Evolutionary conservation across 2,113 vertebrate species (phyloP), one percentile per base, ranked within the genome.

Genomic region (Paramisgurnus dabryanus): DNA sequence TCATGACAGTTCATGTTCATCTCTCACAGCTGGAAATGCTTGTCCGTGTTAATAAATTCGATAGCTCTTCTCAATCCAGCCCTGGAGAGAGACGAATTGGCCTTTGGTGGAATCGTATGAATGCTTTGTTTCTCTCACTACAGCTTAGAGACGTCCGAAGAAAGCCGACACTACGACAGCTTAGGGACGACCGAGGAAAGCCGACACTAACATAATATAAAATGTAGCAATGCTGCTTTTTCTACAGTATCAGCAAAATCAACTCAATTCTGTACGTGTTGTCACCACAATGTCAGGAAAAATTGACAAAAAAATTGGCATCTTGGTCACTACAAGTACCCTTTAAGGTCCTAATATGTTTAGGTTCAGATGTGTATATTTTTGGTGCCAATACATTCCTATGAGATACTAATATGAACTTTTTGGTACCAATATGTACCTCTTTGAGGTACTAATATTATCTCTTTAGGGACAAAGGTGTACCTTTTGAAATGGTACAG

Each of bases 31-130:
- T 80, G 65, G 73, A 74, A 72, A 22, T 58, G 76, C 34, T 80
- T 78, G 81, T 18, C 34, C 60, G 73, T 69, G 71, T 79, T 77
- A 80, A 71, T 83, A 83, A 72, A 77, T 76, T 43, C 41, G 40
- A 34, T 12, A 18, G 12, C 49, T 27, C 79, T 49, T 76, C 84
- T 76, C 50, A 82, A 69, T 66, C 63, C 60, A 80, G 27, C 65
- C 71, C 83, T n/a, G 64, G 67, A 81, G 80, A 78, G 67, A 68
- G 58, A 78, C 45, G 68, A 4, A 67, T 18, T 74, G 60, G 78
- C 78, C 66, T 83, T 67, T 81, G 57, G 65, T 78, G 64, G 58
- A 65, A 67, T 55, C 72, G 79, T 75, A 47, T 43, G 34, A 64
- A 53, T 15, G 43, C 47, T 68, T 76, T 17, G 41, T 79, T 66